A percentile compares a stretch with the other conserved stretches of the same genome.
Conservation (phyloP, 2,797 vertebrate species). For the Gymnodraco acuticeps region DNA sequence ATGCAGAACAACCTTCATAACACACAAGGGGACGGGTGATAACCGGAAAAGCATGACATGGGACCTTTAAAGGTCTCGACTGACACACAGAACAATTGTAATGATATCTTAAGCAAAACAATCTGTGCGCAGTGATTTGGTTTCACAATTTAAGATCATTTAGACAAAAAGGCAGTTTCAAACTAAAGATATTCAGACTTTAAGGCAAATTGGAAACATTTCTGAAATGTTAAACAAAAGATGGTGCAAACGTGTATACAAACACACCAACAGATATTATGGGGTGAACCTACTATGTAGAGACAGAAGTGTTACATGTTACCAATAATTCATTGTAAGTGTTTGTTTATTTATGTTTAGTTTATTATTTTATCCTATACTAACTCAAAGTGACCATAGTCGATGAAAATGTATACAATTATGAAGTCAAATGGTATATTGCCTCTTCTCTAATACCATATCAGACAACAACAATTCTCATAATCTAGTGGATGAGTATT, state of each 20-base stretch:
- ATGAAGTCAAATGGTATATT: background rate
- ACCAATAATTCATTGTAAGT: background rate
- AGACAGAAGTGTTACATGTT: background rate
- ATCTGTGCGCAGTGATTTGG: background rate
- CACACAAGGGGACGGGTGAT: too few species aligned
- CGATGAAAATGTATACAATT: too few species aligned
- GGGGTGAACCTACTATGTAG: too few species aligned
- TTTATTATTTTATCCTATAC: background rate
- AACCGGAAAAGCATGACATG: too few species aligned
- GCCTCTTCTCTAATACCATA: background rate
- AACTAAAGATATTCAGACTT: background rate
- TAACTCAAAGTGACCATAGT: background rate
- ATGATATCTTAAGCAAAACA: constrained; percentile 2
- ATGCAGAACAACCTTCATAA: too few species aligned
- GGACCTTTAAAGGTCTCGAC: background rate
- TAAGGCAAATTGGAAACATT: background rate
- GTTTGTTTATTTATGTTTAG: background rate
- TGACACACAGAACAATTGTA: background rate
- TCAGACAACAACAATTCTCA: background rate
- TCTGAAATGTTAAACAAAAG: background rate
- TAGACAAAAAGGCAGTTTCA: background rate
- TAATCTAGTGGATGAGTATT: too few species aligned
- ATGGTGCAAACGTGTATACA: background rate
- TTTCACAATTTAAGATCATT: too few species aligned
- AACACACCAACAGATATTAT: background rate